phyloP scores from a whole-genome alignment of 1,140 invertebrate species.

The Pygmarrhopalites habei region DNA sequence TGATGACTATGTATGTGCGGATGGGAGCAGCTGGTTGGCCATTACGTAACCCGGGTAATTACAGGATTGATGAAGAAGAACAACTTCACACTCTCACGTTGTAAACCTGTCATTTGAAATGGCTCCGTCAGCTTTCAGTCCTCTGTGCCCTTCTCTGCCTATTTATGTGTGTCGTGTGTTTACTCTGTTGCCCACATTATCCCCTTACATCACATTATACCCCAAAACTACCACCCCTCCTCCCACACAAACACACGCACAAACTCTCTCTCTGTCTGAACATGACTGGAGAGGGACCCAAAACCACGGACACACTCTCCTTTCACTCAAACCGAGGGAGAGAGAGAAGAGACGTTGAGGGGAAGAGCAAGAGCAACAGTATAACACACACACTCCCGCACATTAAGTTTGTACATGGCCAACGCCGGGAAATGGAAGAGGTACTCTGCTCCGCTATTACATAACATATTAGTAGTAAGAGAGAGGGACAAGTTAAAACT shows the following conservation, averaged over 20 bases:
- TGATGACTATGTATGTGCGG: constrained; percentile 6
- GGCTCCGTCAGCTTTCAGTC: constrained; percentile 36
- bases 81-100: constrained; percentile 33
- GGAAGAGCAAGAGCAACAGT: too few species aligned
- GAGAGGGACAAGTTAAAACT: too few species aligned
- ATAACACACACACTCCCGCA: neutral
- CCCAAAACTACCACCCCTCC: neutral
- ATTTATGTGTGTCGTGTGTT: constrained; percentile 9
- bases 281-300: neutral
- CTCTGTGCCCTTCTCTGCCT: constrained; percentile 1
- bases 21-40: constrained; percentile 16
- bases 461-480: too few species aligned
- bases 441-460: too few species aligned
- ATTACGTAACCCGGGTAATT: constrained; percentile 35
- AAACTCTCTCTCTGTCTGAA: too few species aligned
- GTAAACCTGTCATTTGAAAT: constrained; percentile 37
- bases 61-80: constrained; percentile 37
- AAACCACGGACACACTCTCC: neutral
- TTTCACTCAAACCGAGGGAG: too few species aligned
- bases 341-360: too few species aligned
- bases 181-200: constrained; percentile 3
- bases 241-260: too few species aligned
- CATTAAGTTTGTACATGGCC: too few species aligned
- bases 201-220: constrained; percentile 2
- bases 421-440: too few species aligned